Percentiles rank a stretch among this genome's conserved stretches.
Evolutionary conservation across 2,797 vertebrate species (phyloP).

Genomic region (Enteromius viviparus): DNA sequence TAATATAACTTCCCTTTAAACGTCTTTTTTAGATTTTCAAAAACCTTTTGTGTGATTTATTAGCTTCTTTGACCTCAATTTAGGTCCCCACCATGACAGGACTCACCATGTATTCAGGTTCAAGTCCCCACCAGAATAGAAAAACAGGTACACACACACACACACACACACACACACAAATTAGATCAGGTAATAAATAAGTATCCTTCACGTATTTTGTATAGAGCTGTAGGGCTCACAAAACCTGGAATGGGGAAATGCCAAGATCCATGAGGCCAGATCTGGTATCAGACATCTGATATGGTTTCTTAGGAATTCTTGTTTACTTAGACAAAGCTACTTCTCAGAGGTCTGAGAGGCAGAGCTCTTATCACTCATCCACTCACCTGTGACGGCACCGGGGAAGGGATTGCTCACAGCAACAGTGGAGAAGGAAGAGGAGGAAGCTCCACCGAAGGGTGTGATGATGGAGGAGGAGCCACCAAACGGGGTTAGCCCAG

Average conservation of each 20-base stretch:
- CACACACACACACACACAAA: too few relatives aligned
- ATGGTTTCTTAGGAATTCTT: slow-evolving; percentile 8
- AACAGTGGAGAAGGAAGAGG: slow-evolving; percentile 86
- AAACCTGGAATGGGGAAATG: background rate
- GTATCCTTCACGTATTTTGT: background rate
- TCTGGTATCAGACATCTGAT: slow-evolving; percentile 9
- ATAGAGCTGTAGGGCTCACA: background rate
- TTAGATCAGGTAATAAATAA: too few relatives aligned
- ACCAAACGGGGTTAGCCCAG: slow-evolving; percentile 77
- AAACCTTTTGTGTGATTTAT: too few relatives aligned
- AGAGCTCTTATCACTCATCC: background rate
- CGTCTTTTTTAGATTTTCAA: too few relatives aligned
- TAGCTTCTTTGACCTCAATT: too few relatives aligned
- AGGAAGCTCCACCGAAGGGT: slow-evolving; percentile 91
- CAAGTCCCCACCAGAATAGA: too few relatives aligned
- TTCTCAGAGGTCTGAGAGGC: slow-evolving; percentile 4
- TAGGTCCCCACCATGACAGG: too few relatives aligned
- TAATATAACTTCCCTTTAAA: too few relatives aligned
- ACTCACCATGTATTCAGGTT: too few relatives aligned
- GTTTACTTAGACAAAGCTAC: slow-evolving; percentile 10
- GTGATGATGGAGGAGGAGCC: slow-evolving; percentile 81
- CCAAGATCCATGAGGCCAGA: slow-evolving; percentile 7
- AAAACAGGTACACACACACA: too few relatives aligned
- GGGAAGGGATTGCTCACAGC: slow-evolving; percentile 90
- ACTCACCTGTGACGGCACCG: slow-evolving; percentile 87